Evolutionary conservation across 64 coral and sea anemone species (phyloP).

Genomic region (Dendrophyllia cribrosa): DNA sequence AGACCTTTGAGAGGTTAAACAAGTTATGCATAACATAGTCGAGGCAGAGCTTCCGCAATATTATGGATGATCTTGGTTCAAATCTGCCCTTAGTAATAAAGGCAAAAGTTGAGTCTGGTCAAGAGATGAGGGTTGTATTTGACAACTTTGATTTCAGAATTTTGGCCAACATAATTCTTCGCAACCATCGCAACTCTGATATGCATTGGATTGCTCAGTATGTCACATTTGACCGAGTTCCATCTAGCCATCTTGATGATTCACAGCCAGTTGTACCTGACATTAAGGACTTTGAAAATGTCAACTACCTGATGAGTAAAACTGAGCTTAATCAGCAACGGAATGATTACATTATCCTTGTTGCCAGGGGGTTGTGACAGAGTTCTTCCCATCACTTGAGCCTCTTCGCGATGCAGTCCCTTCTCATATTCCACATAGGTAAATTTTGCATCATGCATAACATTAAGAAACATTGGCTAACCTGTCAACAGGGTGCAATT

Average conservation of each 20-base stretch:
- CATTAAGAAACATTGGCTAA: background rate
- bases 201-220: slow-evolving; percentile 77
- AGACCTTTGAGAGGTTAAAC: slow-evolving; percentile 56
- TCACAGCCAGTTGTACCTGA: slow-evolving; percentile 27
- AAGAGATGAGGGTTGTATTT: slow-evolving; percentile 56
- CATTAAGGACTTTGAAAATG: slow-evolving; percentile 65
- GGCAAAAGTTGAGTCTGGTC: background rate
- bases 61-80: slow-evolving; percentile 54
- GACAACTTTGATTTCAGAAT: slow-evolving; percentile 75
- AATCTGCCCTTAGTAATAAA: slow-evolving; percentile 26
- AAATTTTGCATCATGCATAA: background rate
- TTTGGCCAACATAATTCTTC: slow-evolving; percentile 61
- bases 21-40: slow-evolving; percentile 51
- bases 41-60: slow-evolving; percentile 57
- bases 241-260: slow-evolving; percentile 43
- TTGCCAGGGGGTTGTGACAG: slow-evolving; percentile 50
- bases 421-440: slow-evolving; percentile 18
- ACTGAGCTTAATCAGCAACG: slow-evolving; percentile 27
- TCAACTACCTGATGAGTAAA: slow-evolving; percentile 16
- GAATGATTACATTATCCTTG: slow-evolving; percentile 40
- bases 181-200: slow-evolving; percentile 67
- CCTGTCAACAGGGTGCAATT: slow-evolving; percentile 25
- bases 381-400: slow-evolving; percentile 28
- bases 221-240: slow-evolving; percentile 57
- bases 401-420: background rate